These are phyloP conservation scores for Hymenopus coronatus DNA, from an alignment of 2,888 invertebrate genomes.

Conservation along the genomic window DNA sequence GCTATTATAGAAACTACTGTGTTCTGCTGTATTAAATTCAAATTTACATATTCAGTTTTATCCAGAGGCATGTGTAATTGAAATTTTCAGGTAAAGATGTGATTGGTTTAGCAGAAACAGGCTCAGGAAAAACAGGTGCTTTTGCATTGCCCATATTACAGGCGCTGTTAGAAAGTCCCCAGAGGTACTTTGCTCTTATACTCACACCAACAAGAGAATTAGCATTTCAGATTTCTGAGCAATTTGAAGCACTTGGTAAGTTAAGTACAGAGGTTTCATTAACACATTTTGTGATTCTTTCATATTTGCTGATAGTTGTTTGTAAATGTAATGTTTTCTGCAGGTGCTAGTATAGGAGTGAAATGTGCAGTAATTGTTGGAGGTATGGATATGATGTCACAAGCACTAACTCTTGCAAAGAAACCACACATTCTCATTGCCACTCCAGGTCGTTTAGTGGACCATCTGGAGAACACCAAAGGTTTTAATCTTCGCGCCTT, in stretches of 20 bases:
- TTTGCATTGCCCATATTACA: slow-evolving; percentile 96
- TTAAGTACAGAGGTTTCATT: slow-evolving; percentile 5
- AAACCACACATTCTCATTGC: slow-evolving; percentile 97
- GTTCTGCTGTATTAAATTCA: too few relatives aligned
- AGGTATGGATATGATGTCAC: slow-evolving; percentile 97
- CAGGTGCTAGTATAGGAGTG: slow-evolving; percentile 85
- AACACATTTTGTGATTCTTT: not conserved
- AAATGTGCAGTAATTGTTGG: slow-evolving; percentile 97
- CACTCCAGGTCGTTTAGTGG: slow-evolving; percentile 92
- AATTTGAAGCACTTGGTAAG: slow-evolving; percentile 92
- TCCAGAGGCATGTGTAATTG: not conserved
- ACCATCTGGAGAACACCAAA: slow-evolving; percentile 97
- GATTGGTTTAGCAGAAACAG: slow-evolving; percentile 77
- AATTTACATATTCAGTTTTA: too few relatives aligned
- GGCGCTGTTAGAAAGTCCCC: slow-evolving; percentile 83
- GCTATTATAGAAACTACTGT: too few relatives aligned
- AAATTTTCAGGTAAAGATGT: slow-evolving; percentile 68
- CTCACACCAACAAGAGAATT: slow-evolving; percentile 96
- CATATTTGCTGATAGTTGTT: not conserved
- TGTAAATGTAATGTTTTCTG: slow-evolving; percentile 29
- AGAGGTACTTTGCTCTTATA: slow-evolving; percentile 88
- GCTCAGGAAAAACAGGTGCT: slow-evolving; percentile 96
- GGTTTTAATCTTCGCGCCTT: slow-evolving; percentile 89
- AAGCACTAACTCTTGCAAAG: slow-evolving; percentile 85
- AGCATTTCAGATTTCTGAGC: slow-evolving; percentile 97